Base-by-base conservation (phyloP, 2,797 vertebrate species). In the Notolabrus celidotus region DNA sequence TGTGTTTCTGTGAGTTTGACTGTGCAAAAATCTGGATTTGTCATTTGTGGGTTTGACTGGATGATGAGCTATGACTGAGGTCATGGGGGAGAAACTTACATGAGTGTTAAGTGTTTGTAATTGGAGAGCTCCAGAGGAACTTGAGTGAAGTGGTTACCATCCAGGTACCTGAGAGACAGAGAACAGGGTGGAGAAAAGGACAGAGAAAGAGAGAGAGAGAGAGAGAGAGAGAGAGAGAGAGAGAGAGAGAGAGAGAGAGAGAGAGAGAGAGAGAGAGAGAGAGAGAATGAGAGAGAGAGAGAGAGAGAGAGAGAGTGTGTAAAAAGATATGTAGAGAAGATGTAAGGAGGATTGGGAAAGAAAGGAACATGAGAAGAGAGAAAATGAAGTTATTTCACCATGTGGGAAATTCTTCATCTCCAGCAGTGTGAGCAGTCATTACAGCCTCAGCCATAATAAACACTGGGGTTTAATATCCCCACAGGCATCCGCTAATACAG, bases 81-180 rank as follows among this genome's bases (percentile, higher is more conserved):
- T n/a, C 53, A 50, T 43, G 62, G 17, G 46, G 39, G 33, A 39
- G 20, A 51, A 88, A 98, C 98, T 95, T 93, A 99, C 98, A 99
- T 99, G 67, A 99, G 96, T 25, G 96, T 97, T 90, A 99, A 93
- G 86, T 99, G 96, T 89, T 97, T 99, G 92, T 96, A 99, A 92
- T 96, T 95, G 63, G 96, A 97, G 84, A 99, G 96, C 78, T 99
- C 97, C 92, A 95, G 95, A 16, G 98, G 97, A 87, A 99, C 95
- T 87, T 98, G 94, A 1, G 95, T 98, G 91, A 99, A 98, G 66
- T 97, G 96, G 89, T 99, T 99, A 82, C 97, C 97, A 92, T 99
- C 98, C 92, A 99, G 93, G 93, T 99, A 99, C 67, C 97, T 95
- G 75, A 29, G 42, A 68, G 7, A 7, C 3, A 67, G 34, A 46